Evolutionary conservation across 2,113 vertebrate genomes (phyloP), one percentile per base, ranked within the genome.

Genomic region (Sus scrofa): DNA sequence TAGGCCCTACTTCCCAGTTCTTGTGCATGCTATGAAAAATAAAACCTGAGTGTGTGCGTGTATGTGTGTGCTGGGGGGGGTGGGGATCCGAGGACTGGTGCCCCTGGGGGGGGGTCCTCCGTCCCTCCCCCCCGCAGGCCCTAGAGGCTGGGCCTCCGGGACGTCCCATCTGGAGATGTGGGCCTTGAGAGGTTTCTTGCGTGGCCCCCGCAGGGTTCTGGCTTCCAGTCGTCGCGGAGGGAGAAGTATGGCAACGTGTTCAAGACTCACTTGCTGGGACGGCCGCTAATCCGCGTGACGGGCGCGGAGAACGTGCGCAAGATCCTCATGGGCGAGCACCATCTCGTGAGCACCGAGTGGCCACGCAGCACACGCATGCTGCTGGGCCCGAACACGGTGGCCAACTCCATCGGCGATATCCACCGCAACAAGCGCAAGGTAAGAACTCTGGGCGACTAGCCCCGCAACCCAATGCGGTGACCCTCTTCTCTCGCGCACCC

Each of bases 341-440:
- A 99, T 97, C 99, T 99, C 97, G 99, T 99, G 96, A 99, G 99
- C 95, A 99, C 99, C 71, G 99, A 99, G 98, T 99, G 99, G 99
- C 99, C 99, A 1, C 99, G 99, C 97, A 99, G 99, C 98, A 99
- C 99, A 2, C 98, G 99, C 73, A 99, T 99, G 97, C 98, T 99
- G 70, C 99, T 99, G 83, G 99, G 99, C 1, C 99, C 99, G 89
- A 99, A 99, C 98, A 99, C 99, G 1, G 99, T 99, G 93, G 99
- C 99, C 98, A 99, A 99, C 98, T 99, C 99, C 98, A 99, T 99
- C 52, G 99, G 99, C 16, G 99, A 99, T 98, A 99, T 99, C 98
- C 99, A 99, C 98, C 99, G 99, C 65, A 99, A 99, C 98, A 99
- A 99, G 98, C 98, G 99, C 87, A 99, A 99, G 99, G 99, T 99